Evolutionary conservation across 2,797 vertebrate genomes (phyloP).

Genomic region (Acanthopagrus latus): DNA sequence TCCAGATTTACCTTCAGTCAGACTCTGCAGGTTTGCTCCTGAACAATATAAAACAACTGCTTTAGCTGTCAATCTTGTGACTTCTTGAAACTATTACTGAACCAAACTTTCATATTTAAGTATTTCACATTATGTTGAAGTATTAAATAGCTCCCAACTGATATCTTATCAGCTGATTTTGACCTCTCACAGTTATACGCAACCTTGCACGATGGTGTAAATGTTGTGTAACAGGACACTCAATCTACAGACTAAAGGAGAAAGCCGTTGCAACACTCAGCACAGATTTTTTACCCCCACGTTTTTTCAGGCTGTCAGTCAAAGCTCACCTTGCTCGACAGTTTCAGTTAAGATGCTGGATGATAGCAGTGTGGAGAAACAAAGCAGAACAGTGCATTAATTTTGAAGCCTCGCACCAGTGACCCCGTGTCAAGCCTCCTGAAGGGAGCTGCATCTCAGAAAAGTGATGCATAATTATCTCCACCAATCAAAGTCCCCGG

Average conservation of each 20-base stretch:
- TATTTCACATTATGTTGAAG: neutral
- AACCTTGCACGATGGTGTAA: neutral
- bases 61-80: neutral
- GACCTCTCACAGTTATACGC: too few relatives aligned
- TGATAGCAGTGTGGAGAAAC: constrained; percentile 13
- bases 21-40: neutral
- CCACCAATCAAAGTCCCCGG: constrained; percentile 44
- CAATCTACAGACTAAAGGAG: neutral
- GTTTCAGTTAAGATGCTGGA: constrained; percentile 10
- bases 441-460: constrained; percentile 16
- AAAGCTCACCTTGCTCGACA: neutral
- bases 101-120: neutral
- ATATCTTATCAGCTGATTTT: too few relatives aligned
- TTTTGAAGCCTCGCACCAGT: constrained; percentile 17
- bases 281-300: neutral
- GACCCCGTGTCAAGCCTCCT: constrained; percentile 22
- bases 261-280: neutral
- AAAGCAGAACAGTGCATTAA: constrained; percentile 21
- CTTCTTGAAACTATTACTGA: neutral
- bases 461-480: constrained; percentile 47
- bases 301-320: neutral
- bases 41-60: neutral
- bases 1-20: neutral
- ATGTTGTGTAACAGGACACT: too few relatives aligned
- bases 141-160: neutral